These are phyloP conservation scores for Botia kubotai DNA, from an alignment of 2,797 vertebrate genomes.

Conservation along the genomic window DNA sequence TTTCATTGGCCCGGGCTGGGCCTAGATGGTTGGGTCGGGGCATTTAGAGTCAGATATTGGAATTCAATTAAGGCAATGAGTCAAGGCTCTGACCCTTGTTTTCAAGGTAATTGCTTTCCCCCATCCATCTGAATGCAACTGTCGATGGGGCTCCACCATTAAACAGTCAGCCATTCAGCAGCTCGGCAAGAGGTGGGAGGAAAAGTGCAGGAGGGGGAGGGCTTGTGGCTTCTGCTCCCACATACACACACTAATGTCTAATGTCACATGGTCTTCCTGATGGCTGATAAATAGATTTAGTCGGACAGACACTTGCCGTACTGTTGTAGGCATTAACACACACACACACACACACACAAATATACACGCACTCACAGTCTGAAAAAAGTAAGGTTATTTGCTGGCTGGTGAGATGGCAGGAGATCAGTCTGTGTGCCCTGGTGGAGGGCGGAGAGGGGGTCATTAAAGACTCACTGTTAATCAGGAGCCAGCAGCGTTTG, in stretches of 20 bases:
- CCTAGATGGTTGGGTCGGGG: slow-evolving; percentile 72
- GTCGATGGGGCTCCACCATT: slow-evolving; percentile 69
- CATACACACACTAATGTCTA: slow-evolving; percentile 51
- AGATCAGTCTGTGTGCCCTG: slow-evolving; percentile 70
- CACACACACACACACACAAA: too few species aligned
- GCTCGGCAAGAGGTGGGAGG: slow-evolving; percentile 47
- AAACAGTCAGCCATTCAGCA: slow-evolving; percentile 72
- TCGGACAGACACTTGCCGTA: slow-evolving; percentile 37
- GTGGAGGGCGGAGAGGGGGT: slow-evolving; percentile 36
- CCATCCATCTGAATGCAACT: slow-evolving; percentile 69
- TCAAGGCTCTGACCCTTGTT: slow-evolving; percentile 80
- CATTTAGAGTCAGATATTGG: slow-evolving; percentile 82
- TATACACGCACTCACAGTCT: too few species aligned
- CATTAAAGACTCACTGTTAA: slow-evolving; percentile 62
- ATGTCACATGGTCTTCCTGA: slow-evolving; percentile 57
- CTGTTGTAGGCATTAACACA: slow-evolving; percentile 43
- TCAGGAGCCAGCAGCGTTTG: slow-evolving; percentile 62
- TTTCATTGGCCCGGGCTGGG: slow-evolving; percentile 71
- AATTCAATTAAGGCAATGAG: slow-evolving; percentile 87
- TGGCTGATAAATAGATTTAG: slow-evolving; percentile 41
- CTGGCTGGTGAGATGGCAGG: slow-evolving; percentile 68
- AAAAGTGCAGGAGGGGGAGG: not conserved
- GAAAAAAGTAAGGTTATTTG: slow-evolving; percentile 69
- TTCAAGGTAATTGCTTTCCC: slow-evolving; percentile 86
- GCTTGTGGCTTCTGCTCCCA: slow-evolving; percentile 19